Evolutionary conservation across 2,888 invertebrate species (phyloP).

Genomic region (Ctenicera cuprea): DNA sequence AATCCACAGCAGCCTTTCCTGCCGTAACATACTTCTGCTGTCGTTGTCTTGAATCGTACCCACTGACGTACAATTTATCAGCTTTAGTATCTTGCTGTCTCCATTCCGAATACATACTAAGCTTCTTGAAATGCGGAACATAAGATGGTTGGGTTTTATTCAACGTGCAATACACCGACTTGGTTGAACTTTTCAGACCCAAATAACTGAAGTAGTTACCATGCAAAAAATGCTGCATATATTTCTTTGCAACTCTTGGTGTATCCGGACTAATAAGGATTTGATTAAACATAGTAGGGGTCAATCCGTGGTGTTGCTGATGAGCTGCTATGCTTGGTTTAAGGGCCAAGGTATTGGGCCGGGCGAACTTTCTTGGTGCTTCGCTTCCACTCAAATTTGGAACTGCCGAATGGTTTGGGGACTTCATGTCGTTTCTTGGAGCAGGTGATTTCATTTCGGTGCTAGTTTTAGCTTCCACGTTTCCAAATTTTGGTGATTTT

Average conservation of each 20-base stretch:
- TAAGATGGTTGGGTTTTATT: conserved; percentile 97
- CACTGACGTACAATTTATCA: conserved; percentile 69
- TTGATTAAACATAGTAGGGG: conserved; percentile 87
- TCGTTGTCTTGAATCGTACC: conserved; percentile 87
- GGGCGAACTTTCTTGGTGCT: conserved; percentile 81
- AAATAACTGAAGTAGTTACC: conserved; percentile 95
- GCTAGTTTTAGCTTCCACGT: conserved; percentile 56
- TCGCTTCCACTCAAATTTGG: conserved; percentile 66
- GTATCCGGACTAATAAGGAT: conserved; percentile 94
- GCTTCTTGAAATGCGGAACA: conserved; percentile 89
- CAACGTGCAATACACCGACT: conserved; percentile 93
- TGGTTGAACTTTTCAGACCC: conserved; percentile 92
- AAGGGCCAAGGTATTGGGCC: conserved; percentile 88
- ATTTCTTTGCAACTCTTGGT: conserved; percentile 91
- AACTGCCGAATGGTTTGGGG: conserved; percentile 49
- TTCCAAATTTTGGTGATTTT: conserved; percentile 56
- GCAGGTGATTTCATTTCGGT: conserved; percentile 52
- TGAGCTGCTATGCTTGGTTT: conserved; percentile 90
- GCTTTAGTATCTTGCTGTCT: conserved; percentile 71
- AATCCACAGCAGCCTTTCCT: conserved; percentile 72
- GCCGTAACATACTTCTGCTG: conserved; percentile 78
- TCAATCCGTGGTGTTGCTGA: conserved; percentile 88
- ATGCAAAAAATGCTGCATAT: conserved; percentile 91
- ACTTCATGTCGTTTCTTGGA: conserved; percentile 55
- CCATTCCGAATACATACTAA: conserved; percentile 99